These are phyloP conservation scores for Festucalex cinctus DNA, from an alignment of 2,113 vertebrate species.

Conservation along the genomic window DNA sequence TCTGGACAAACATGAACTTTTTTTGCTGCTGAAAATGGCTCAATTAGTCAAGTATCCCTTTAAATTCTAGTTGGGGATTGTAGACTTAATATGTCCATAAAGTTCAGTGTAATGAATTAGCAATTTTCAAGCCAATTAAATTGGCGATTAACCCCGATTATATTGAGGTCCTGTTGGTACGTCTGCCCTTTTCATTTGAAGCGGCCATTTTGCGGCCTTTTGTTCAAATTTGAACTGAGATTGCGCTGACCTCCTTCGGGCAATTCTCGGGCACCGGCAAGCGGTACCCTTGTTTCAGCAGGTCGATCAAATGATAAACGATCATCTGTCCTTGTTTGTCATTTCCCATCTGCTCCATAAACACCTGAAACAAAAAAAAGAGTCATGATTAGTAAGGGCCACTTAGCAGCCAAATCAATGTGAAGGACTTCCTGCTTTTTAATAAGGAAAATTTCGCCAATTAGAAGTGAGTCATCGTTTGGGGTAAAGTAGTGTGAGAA, in stretches of 20 bases:
- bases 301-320: slow-evolving; percentile 92
- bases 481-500: background rate
- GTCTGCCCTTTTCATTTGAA: too few relatives aligned
- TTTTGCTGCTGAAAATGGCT: too few relatives aligned
- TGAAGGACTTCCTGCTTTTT: background rate
- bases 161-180: too few relatives aligned
- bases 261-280: slow-evolving; percentile 84
- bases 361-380: slow-evolving; percentile 76
- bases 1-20: too few relatives aligned
- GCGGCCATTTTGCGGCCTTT: too few relatives aligned
- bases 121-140: too few relatives aligned
- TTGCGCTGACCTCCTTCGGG: slow-evolving; percentile 80
- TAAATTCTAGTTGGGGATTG: too few relatives aligned
- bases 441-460: background rate
- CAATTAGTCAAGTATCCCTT: too few relatives aligned
- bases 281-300: slow-evolving; percentile 86
- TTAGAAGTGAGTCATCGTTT: background rate
- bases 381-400: background rate
- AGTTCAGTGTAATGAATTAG: too few relatives aligned
- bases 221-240: too few relatives aligned
- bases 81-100: too few relatives aligned
- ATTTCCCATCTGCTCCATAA: slow-evolving; percentile 95
- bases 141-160: too few relatives aligned
- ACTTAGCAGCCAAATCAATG: background rate
- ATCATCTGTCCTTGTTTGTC: slow-evolving; percentile 99